Evolutionary conservation across 2,797 vertebrate species (phyloP).

Genomic region (Acanthopagrus latus): DNA sequence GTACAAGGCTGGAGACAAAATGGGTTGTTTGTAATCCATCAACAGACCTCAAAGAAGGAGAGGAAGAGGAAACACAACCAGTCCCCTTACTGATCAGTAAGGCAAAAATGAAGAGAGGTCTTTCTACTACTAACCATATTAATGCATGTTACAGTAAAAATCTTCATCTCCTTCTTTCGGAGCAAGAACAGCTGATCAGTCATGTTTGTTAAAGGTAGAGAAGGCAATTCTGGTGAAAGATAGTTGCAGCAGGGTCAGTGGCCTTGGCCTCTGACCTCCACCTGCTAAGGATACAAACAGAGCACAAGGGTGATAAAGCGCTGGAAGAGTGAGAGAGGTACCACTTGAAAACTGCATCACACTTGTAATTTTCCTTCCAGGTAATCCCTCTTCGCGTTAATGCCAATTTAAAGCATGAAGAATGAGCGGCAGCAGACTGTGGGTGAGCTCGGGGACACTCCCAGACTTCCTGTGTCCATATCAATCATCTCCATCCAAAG

Average conservation of each 20-base stretch:
- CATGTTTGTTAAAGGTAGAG: too few species aligned
- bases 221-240: too few species aligned
- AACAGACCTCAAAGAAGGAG: too few species aligned
- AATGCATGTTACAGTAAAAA: too few species aligned
- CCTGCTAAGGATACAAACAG: neutral
- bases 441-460: conserved; percentile 1
- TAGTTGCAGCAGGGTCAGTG: neutral
- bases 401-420: conserved; percentile 18
- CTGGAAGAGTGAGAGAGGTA: neutral
- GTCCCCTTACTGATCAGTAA: too few species aligned
- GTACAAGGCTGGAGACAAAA: too few species aligned
- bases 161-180: too few species aligned
- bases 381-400: conserved; percentile 9
- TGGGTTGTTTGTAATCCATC: too few species aligned
- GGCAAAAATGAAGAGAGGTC: too few species aligned
- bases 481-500: conserved; percentile 49
- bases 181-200: too few species aligned
- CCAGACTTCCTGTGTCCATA: conserved; percentile 30
- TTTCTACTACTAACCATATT: too few species aligned
- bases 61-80: too few species aligned
- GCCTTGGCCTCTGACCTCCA: conserved; percentile 8
- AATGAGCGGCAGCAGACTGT: conserved; percentile 5
- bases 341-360: neutral
- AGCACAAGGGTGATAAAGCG: neutral
- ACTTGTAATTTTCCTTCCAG: neutral